These are phyloP conservation scores for Petrosia ficiformis DNA, from an alignment of 37 sponge, comb jelly and placozoan species.

Conservation along the genomic window DNA sequence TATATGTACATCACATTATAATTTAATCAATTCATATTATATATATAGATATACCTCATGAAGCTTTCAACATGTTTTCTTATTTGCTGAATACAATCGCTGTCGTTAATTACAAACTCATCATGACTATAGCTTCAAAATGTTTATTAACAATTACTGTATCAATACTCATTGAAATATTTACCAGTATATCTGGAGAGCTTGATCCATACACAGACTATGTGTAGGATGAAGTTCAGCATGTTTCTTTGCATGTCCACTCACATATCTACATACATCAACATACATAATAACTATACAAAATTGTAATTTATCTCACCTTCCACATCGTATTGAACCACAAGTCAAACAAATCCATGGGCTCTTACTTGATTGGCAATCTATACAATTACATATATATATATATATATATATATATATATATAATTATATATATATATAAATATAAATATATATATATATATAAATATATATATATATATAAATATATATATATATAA, in stretches of 20 bases:
- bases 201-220: conserved; percentile 54
- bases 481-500: neutral
- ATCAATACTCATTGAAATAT: neutral
- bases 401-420: neutral
- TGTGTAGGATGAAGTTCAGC: conserved; percentile 35
- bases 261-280: conserved; percentile 66
- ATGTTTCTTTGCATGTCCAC: conserved; percentile 64
- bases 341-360: conserved; percentile 74
- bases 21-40: too few relatives aligned
- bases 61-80: conserved; percentile 9
- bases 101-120: conserved; percentile 63
- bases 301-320: conserved; percentile 19
- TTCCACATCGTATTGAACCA: conserved; percentile 63
- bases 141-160: neutral
- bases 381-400: conserved; percentile 7
- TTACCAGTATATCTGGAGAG: conserved; percentile 50
- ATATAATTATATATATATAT: neutral
- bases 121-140: conserved; percentile 50
- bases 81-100: conserved; percentile 14
- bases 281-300: too few relatives aligned
- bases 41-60: too few relatives aligned
- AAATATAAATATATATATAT: neutral
- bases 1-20: too few relatives aligned
- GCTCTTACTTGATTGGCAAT: conserved; percentile 59
- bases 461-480: neutral